Evolutionary conservation across 2,797 vertebrate species (phyloP), one percentile per base, ranked within the genome.

Genomic region (Acropternis orthonyx): DNA sequence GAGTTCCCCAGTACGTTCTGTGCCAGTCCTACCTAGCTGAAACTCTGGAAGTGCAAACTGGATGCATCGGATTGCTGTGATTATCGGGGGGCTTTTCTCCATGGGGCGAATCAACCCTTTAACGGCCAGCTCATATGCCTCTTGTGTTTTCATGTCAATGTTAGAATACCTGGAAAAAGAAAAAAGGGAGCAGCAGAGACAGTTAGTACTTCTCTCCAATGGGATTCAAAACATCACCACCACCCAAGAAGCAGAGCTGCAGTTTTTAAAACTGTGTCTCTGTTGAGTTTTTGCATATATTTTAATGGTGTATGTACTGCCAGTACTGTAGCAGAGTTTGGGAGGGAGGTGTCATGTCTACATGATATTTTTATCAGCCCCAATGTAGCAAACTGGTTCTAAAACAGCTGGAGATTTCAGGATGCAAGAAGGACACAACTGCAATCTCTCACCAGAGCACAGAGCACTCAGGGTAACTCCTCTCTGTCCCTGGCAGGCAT

Each of bases 71-170:
- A 99, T 79, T 36, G 98, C 98, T 1, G 98, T 98, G 85, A 99
- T 95, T 85, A 99, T 97, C 2, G 99, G 99, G 2, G 97, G 97
- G 2, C 98, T 99, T 95, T 99, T 99, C 75, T 91, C 97, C 79
- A 98, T 98, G 52, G 99, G 99, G 46, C 98, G 98, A 80, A 99
- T 97, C 82, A 98, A 63, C 34, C 99, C 99, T 49, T 93, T 97
- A 41, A 98, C 98, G 8, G 99, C 99, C 98, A 99, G 95, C 86
- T 99, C 99, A 0, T 99, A 99, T 3, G 99, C 99, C 94, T 99
- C 99, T 96, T 99, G 99, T 28, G 98, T 98, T 89, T 88, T 94
- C 97, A 99, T 97, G 88, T 99, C 98, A 3, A 99, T 91, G 37
- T 97, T 98, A 73, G 99, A 99, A 96, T 99, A 97, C 96, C 99